A percentile compares a stretch with the other conserved stretches of the same genome.
These are phyloP conservation scores for Mythimna lalbum DNA, from an alignment of 2,888 invertebrate genomes.

Conservation along the genomic window DNA sequence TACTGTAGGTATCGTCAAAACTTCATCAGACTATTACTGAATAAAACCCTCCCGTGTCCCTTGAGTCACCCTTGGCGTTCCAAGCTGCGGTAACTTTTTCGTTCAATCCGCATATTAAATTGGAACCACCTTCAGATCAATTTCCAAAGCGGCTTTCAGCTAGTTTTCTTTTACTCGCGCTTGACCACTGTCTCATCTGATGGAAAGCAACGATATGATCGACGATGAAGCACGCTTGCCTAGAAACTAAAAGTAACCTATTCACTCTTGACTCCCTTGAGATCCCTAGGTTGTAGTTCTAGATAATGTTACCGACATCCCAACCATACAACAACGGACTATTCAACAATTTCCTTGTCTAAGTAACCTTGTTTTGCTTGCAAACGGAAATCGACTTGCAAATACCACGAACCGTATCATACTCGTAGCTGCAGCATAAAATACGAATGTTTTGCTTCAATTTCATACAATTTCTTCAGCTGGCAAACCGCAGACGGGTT, in stretches of 20 bases:
- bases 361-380: conserved; percentile 31
- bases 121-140: not conserved
- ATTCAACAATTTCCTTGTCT: not conserved
- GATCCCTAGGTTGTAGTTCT: not conserved
- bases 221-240: too few relatives aligned
- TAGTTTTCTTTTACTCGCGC: too few relatives aligned
- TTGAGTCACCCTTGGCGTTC: too few relatives aligned
- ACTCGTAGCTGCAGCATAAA: conserved; percentile 21
- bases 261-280: too few relatives aligned
- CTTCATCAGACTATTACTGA: too few relatives aligned
- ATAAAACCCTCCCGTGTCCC: too few relatives aligned
- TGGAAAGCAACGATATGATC: too few relatives aligned
- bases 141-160: not conserved
- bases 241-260: too few relatives aligned
- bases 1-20: too few relatives aligned
- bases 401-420: conserved; percentile 25
- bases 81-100: too few relatives aligned
- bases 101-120: not conserved
- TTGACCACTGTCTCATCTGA: too few relatives aligned
- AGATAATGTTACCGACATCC: not conserved
- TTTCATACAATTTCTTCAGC: conserved; percentile 42
- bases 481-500: conserved; percentile 32
- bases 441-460: conserved; percentile 48
- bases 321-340: not conserved
- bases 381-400: conserved; percentile 37